phyloP scores from a whole-genome alignment of 2,113 vertebrate species.

The Entelurus aequoreus region DNA sequence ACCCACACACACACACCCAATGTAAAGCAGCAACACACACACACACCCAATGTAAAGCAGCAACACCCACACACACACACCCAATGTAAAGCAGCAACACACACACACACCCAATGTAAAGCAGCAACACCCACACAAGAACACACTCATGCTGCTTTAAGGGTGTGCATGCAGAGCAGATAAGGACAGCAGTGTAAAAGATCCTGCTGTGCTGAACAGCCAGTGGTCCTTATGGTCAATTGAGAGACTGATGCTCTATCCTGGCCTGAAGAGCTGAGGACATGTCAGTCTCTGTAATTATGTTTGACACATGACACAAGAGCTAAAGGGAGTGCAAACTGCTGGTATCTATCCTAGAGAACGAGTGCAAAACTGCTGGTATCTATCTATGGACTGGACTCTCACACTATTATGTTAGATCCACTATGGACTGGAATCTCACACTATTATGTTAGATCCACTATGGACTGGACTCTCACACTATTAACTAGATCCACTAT shows the following conservation, averaged over 20 bases:
- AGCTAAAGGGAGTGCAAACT: conserved; percentile 7
- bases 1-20: conserved; percentile 48
- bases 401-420: too few relatives aligned
- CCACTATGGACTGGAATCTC: too few relatives aligned
- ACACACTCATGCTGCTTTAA: conserved; percentile 34
- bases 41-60: background rate
- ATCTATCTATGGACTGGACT: too few relatives aligned
- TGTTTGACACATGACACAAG: conserved; percentile 18
- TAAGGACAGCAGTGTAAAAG: conserved; percentile 27
- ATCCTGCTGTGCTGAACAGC: background rate
- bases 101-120: conserved; percentile 51
- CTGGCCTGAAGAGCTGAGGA: conserved; percentile 7
- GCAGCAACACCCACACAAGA: conserved; percentile 29
- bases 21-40: conserved; percentile 44
- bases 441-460: too few relatives aligned
- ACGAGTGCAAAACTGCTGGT: too few relatives aligned
- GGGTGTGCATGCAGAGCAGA: conserved; percentile 17
- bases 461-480: too few relatives aligned
- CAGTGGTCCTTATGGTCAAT: background rate
- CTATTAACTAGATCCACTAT: too few relatives aligned
- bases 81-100: background rate
- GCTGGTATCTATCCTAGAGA: too few relatives aligned
- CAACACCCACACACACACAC: too few relatives aligned
- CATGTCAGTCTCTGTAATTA: conserved; percentile 3
- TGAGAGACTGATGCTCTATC: background rate